Evolutionary conservation across 1,140 invertebrate species (phyloP), one percentile per base, ranked within the genome.

Genomic region (Drosophila pruinosa): DNA sequence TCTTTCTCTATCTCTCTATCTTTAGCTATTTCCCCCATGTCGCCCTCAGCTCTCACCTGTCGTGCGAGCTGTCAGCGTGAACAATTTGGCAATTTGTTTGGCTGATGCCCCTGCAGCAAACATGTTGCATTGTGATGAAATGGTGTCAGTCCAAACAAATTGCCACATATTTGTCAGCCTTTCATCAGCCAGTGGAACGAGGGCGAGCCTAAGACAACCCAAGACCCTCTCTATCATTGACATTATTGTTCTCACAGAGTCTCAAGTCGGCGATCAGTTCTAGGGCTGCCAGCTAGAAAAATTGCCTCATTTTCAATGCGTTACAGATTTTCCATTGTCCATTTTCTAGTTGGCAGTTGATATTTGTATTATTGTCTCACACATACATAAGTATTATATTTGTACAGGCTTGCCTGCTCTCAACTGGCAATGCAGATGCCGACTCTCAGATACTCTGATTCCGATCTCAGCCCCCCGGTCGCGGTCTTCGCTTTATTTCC

Each of bases 131-230:
- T 86, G 77, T 86, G 83, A 86, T 48, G 78, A 72, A 86, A 88
- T 78, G 82, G 71, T 88, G 83, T 88, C 82, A 88, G 31, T 36
- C 43, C 41, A 47, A 78, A 88, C 83, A 72, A 88, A 88, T 88
- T 76, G 82, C 82, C 50, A 4, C 8, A 50, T 75, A 88, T 88
- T 82, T 88, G 72, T 88, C 83, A 83, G 78, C 54, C 73, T 77
- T 80, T 76, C 76, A 86, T 53, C 69, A 57, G 52, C 10, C 48
- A 56, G 36, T 31, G 64, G 52, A 50, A 50, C 24, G 26, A 52
- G 53, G 36, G 7, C 6, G 36, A 43, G 53, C 17, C 19, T 10
- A 17, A 52, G n/a, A n/a, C 3, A 5, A 36, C 8, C 26, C 47
- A 53, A 38, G 54, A 28, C 14, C 5, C 41, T 21, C 14, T 38